Percentiles rank a stretch among this genome's conserved stretches.
Evolutionary conservation across 2,797 vertebrate species (phyloP).

Genomic region (Numenius phaeopus): DNA sequence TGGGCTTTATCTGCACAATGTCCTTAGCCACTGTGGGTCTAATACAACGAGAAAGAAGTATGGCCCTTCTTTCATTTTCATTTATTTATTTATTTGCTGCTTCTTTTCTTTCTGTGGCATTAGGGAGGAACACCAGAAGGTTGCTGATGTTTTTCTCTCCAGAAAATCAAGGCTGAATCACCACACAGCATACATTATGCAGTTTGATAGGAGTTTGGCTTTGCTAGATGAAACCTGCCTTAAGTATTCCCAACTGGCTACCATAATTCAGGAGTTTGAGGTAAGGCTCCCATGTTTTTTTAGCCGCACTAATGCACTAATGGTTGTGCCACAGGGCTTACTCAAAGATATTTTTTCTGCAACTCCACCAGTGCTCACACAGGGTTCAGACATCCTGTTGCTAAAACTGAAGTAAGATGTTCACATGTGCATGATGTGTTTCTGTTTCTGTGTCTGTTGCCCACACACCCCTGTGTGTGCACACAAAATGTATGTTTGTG

Average conservation of each 20-base stretch:
- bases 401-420: not conserved
- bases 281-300: conserved; percentile 70
- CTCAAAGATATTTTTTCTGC: not conserved
- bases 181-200: conserved; percentile 89
- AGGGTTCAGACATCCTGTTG: not conserved
- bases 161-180: conserved; percentile 87
- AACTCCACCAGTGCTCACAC: not conserved
- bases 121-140: conserved; percentile 91
- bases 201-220: conserved; percentile 90
- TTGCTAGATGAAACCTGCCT: conserved; percentile 88
- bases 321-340: not conserved
- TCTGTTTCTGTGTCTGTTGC: not conserved
- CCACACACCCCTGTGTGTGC: not conserved
- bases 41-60: not conserved
- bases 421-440: not conserved
- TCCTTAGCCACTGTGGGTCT: not conserved
- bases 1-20: not conserved
- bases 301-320: not conserved
- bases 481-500: not conserved
- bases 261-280: conserved; percentile 87
- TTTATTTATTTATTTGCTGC: not conserved
- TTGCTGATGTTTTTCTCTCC: conserved; percentile 91
- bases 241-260: conserved; percentile 81
- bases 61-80: not conserved
- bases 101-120: conserved; percentile 8